These are phyloP conservation scores for Nephila pilipes DNA, from an alignment of 1,140 invertebrate genomes.

Conservation along the genomic window DNA sequence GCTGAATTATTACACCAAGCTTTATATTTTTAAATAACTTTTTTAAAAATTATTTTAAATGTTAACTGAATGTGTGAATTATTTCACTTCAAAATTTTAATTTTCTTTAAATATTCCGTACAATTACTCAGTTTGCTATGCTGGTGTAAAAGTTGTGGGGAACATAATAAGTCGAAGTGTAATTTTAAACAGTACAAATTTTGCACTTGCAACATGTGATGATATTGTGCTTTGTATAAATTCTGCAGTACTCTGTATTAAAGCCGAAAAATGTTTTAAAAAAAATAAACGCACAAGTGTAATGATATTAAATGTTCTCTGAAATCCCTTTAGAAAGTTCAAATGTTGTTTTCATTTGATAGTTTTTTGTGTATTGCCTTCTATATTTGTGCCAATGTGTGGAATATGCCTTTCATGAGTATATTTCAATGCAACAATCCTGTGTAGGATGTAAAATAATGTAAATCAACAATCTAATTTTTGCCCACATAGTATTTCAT, in stretches of 20 bases:
- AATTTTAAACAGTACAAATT: slow-evolving; percentile 33
- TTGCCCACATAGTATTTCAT: background rate
- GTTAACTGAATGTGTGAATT: background rate
- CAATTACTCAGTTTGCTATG: background rate
- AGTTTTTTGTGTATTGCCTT: slow-evolving; percentile 20
- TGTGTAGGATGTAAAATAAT: background rate
- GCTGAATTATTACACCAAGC: too few relatives aligned
- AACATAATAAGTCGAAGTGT: background rate
- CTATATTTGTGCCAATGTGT: slow-evolving; percentile 25
- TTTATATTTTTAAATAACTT: background rate
- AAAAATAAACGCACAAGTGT: slow-evolving; percentile 30
- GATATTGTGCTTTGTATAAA: slow-evolving; percentile 31
- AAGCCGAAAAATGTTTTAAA: background rate
- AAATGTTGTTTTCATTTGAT: slow-evolving; percentile 27
- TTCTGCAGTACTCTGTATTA: slow-evolving; percentile 36
- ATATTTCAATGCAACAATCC: slow-evolving; percentile 7
- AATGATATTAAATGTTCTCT: slow-evolving; percentile 39
- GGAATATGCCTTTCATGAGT: background rate
- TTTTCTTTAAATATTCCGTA: background rate
- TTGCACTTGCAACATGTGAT: slow-evolving; percentile 9
- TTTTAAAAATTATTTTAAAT: background rate
- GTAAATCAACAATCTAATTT: background rate
- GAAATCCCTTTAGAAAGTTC: slow-evolving; percentile 38
- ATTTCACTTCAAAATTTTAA: background rate
- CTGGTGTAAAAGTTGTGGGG: background rate